A percentile compares a stretch with the other conserved stretches of the same genome.
Conservation (phyloP, 1,140 invertebrate genomes). For the Monochamus saltuarius region DNA sequence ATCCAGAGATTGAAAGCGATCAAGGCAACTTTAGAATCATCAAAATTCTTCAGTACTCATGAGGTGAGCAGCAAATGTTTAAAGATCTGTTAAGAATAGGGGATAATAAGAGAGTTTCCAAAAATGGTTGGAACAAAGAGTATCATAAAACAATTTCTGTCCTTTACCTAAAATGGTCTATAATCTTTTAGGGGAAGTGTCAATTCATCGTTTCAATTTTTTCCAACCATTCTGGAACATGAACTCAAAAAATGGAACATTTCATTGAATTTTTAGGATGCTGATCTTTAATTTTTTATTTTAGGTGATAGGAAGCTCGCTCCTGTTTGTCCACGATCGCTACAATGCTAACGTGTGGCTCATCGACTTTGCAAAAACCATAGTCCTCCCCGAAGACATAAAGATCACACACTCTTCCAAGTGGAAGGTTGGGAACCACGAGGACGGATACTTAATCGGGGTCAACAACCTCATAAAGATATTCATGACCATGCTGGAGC, state of each 20-base stretch:
- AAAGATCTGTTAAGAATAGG: too few relatives aligned
- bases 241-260: too few relatives aligned
- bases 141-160: too few relatives aligned
- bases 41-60: slow-evolving; percentile 86
- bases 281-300: too few relatives aligned
- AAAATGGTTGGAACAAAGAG: too few relatives aligned
- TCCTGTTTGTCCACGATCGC: slow-evolving; percentile 94
- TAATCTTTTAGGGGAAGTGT: too few relatives aligned
- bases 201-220: too few relatives aligned
- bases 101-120: neutral
- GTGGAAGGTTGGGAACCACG: slow-evolving; percentile 97
- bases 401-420: slow-evolving; percentile 77
- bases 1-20: slow-evolving; percentile 83
- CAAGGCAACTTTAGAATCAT: slow-evolving; percentile 74
- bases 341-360: slow-evolving; percentile 90
- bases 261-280: too few relatives aligned
- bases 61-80: slow-evolving; percentile 60
- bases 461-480: slow-evolving; percentile 92
- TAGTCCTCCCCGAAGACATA: slow-evolving; percentile 73
- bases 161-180: too few relatives aligned
- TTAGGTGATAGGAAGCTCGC: slow-evolving; percentile 91
- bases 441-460: slow-evolving; percentile 95
- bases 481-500: slow-evolving; percentile 62
- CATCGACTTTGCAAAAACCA: slow-evolving; percentile 98
- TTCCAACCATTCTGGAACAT: too few relatives aligned